phyloP scores from a whole-genome alignment of 2,113 vertebrate species.

The Hepsetus odoe region DNA sequence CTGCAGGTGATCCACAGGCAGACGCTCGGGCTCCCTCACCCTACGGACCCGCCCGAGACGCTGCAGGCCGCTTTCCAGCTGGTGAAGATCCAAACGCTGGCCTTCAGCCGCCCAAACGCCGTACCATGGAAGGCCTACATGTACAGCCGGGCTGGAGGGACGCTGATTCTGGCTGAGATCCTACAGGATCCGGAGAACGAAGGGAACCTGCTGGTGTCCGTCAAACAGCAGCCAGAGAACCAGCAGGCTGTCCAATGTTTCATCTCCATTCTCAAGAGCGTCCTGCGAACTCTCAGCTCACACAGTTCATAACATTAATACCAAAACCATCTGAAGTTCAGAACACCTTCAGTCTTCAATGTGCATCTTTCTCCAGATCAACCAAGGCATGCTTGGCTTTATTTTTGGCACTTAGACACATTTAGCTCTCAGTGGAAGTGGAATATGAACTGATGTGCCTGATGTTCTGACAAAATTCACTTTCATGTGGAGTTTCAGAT shows the following conservation, averaged over 20 bases:
- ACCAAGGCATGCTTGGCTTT: no score
- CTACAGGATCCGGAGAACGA: conserved; percentile 55
- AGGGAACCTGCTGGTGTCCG: conserved; percentile 70
- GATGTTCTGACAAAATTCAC: no score
- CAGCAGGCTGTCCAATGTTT: conserved; percentile 73
- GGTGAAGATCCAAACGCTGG: conserved; percentile 89
- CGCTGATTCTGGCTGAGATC: conserved; percentile 85
- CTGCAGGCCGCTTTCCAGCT: conserved; percentile 86
- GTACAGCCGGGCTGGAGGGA: conserved; percentile 78
- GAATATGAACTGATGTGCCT: no score
- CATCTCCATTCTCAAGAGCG: conserved; percentile 73
- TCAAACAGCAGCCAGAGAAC: conserved; percentile 81
- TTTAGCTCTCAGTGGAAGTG: no score
- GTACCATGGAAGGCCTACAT: conserved; percentile 91
- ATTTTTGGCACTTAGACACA: no score
- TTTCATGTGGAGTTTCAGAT: no score
- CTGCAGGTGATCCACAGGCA: conserved; percentile 65
- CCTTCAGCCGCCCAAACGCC: conserved; percentile 81
- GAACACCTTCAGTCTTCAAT: no score
- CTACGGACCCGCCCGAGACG: conserved; percentile 70
- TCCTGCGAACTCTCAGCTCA: conserved; percentile 70
- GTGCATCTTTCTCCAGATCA: no score
- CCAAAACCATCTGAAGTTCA: not conserved
- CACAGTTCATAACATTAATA: conserved; percentile 37
- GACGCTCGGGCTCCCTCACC: conserved; percentile 67